Percentiles rank a stretch among this genome's conserved stretches.
Conservation (phyloP, 1,140 invertebrate genomes). For the Lasioglossum baleicum region DNA sequence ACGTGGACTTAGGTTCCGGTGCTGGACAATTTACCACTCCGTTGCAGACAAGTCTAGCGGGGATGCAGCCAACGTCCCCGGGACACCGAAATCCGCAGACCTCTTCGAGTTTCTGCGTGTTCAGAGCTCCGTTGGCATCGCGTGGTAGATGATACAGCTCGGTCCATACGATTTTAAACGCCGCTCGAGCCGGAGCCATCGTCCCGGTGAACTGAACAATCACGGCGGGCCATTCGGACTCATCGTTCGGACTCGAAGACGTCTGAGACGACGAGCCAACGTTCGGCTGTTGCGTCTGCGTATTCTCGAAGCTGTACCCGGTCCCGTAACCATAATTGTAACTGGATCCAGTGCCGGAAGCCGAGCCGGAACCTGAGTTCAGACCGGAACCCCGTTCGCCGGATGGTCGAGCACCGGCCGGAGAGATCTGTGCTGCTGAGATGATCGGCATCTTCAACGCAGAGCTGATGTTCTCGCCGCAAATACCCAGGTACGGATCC, state of each 20-base stretch:
- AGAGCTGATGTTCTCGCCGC: conserved; percentile 90
- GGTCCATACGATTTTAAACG: conserved; percentile 93
- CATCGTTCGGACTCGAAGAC: not conserved
- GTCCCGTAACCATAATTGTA: too few relatives aligned
- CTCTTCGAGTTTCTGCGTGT: conserved; percentile 84
- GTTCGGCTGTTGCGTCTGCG: not conserved
- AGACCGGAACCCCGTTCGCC: not conserved
- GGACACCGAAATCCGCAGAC: conserved; percentile 91
- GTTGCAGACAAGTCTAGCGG: conserved; percentile 90
- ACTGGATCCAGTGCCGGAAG: too few relatives aligned
- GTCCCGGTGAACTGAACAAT: conserved; percentile 86
- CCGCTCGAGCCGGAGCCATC: conserved; percentile 88
- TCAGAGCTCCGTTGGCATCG: conserved; percentile 89
- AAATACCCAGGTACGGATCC: conserved; percentile 88
- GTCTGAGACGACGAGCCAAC: conserved; percentile 1
- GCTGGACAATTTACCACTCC: conserved; percentile 93
- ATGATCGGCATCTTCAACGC: conserved; percentile 89
- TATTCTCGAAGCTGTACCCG: too few relatives aligned
- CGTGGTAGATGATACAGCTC: conserved; percentile 92
- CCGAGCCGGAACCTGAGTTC: not conserved
- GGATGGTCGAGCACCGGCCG: conserved; percentile 77
- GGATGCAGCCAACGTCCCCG: conserved; percentile 90
- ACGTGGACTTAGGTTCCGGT: conserved; percentile 66
- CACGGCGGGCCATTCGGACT: conserved; percentile 81
- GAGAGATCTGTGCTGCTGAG: conserved; percentile 86